phyloP scores from a whole-genome alignment of 2,888 invertebrate genomes.

The Bibio marci region DNA sequence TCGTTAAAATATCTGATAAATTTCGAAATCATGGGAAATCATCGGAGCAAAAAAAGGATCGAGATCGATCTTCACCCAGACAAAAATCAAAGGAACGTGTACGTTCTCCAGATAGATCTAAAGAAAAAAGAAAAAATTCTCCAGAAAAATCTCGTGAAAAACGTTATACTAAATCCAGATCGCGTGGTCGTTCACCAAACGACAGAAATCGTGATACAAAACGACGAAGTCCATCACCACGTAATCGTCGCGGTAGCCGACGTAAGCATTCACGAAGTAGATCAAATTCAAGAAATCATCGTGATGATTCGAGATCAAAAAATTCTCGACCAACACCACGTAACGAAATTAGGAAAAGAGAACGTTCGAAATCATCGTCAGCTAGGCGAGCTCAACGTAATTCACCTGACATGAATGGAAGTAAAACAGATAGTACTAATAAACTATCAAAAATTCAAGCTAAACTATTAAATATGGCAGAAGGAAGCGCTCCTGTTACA shows the following conservation, averaged over 20 bases:
- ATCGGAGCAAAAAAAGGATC: slow-evolving; percentile 2
- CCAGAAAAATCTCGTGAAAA: slow-evolving; percentile 19
- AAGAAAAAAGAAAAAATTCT: slow-evolving; percentile 22
- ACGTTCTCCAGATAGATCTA: slow-evolving; percentile 22
- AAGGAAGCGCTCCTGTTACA: slow-evolving; percentile 20
- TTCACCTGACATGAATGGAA: slow-evolving; percentile 2
- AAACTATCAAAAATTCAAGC: slow-evolving; percentile 39
- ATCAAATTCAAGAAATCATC: slow-evolving; percentile 16
- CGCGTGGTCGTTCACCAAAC: slow-evolving; percentile 8
- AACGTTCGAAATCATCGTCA: slow-evolving; percentile 7
- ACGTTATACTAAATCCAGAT: background rate
- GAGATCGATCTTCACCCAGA: slow-evolving; percentile 13
- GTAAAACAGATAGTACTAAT: slow-evolving; percentile 10
- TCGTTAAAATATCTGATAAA: background rate
- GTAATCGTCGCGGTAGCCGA: slow-evolving; percentile 15
- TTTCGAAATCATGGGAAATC: background rate
- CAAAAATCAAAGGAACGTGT: slow-evolving; percentile 25
- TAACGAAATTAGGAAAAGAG: background rate
- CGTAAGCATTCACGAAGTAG: slow-evolving; percentile 26
- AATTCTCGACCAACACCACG: background rate
- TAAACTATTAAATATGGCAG: slow-evolving; percentile 42
- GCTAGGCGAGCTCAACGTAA: background rate
- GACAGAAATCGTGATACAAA: slow-evolving; percentile 7
- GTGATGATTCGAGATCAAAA: background rate
- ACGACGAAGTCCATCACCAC: slow-evolving; percentile 7